A percentile compares a stretch with the other conserved stretches of the same genome.
Evolutionary conservation across 1,140 invertebrate species (phyloP).

Genomic region (Drosophila dunni): DNA sequence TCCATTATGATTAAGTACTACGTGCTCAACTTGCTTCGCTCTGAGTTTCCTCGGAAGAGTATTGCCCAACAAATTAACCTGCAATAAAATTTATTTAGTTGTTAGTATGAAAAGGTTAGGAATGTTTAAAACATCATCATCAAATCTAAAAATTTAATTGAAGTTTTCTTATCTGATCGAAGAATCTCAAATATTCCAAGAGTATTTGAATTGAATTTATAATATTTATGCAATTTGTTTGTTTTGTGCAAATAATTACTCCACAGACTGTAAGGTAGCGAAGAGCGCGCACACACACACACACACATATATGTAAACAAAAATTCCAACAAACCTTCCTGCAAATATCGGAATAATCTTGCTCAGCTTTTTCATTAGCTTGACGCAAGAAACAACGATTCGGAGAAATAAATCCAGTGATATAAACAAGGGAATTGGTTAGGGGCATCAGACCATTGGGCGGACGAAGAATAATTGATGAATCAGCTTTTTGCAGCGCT

Average conservation of each 20-base stretch:
- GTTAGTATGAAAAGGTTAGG: background rate
- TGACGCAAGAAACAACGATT: slow-evolving; percentile 66
- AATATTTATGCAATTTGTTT: too few species aligned
- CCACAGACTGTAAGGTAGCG: too few species aligned
- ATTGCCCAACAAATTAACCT: background rate
- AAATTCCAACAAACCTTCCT: slow-evolving; percentile 52
- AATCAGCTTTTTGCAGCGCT: background rate
- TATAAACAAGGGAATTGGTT: slow-evolving; percentile 29
- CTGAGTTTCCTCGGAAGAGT: background rate
- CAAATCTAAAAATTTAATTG: too few species aligned
- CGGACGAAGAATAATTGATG: background rate
- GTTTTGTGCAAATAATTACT: too few species aligned
- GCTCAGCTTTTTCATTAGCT: slow-evolving; percentile 31
- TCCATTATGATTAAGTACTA: background rate
- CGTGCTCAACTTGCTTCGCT: background rate
- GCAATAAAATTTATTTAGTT: background rate
- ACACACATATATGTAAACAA: background rate
- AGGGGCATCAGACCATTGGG: background rate
- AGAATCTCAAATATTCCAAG: too few species aligned
- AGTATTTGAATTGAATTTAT: too few species aligned
- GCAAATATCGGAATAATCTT: slow-evolving; percentile 37
- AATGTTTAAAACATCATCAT: too few species aligned
- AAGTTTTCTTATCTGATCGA: too few species aligned
- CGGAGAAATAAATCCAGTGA: slow-evolving; percentile 52
- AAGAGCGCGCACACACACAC: too few species aligned